Base-by-base conservation (phyloP, 64 coral and sea anemone species). In the Cladopsammia gracilis region DNA sequence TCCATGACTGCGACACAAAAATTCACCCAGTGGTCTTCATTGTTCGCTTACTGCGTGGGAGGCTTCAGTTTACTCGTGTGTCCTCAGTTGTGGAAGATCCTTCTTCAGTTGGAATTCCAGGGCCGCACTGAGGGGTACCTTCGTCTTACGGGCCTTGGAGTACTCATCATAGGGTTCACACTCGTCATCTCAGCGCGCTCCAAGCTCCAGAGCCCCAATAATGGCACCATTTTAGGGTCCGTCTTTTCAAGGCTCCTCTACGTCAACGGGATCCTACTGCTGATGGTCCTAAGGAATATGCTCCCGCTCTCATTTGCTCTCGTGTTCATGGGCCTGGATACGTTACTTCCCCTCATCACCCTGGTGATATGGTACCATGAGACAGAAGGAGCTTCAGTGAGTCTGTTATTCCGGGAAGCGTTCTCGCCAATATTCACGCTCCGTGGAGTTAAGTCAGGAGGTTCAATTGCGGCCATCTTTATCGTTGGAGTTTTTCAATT, bases 181-280 rank as follows among this genome's bases (percentile, higher is more conserved):
- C 12, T 81, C 56, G 53, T 94, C 19, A 48, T 89, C 23, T 74
- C 62, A 18, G 85, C 85, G 8, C 92, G 92, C 16, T 70, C 92
- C 54, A 88, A 10, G 34, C 43, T 58, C 3, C n/a, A 75, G 6
- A 44, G 22, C 6, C 86, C 78, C 18, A 79, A 34, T 14, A 86
- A 88, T 26, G 86, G 67, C 0, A 48, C 58, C 62, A 94, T 94
- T 65, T 79, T 94, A 15, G 79, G 54, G 15, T 61, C 73, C 16
- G 42, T 94, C 12, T 26, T 34, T 1, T 65, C 46, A 46, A 69
- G 92, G 3, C 14, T 88, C 8, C 12, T 94, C 22, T 52, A 64
- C n/a, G 92, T 94, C 5, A 94, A 94, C 26, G 92, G 92, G 12
- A 64, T 77, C 75, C 8, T 89, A 1, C 75, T 94, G 3, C 43